Conservation (phyloP, 2,888 invertebrate genomes). For the Scaptomyza caliginosa region DNA sequence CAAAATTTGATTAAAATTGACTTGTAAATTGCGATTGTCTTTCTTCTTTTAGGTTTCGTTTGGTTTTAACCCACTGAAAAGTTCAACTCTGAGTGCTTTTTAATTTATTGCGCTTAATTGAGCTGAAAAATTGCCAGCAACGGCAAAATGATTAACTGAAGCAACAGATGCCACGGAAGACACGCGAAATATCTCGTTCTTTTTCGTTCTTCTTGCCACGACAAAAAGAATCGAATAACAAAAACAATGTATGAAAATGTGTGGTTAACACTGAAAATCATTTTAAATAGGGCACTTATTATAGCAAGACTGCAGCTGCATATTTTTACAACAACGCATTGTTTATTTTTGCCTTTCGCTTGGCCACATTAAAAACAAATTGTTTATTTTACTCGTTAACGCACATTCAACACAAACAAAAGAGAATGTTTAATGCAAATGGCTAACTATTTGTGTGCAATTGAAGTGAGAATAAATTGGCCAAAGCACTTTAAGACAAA, state of each 20-base stretch:
- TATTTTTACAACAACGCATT: slow-evolving; percentile 36
- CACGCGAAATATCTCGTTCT: slow-evolving; percentile 19
- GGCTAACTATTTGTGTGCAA: too few relatives aligned
- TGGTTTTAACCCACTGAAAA: slow-evolving; percentile 2
- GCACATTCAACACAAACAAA: slow-evolving; percentile 10
- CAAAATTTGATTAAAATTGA: slow-evolving; percentile 28
- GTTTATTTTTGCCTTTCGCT: slow-evolving; percentile 50
- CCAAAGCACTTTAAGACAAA: slow-evolving; percentile 24
- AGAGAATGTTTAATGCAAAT: slow-evolving; percentile 3
- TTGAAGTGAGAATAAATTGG: slow-evolving; percentile 35
- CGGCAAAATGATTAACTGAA: slow-evolving; percentile 49
- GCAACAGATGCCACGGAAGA: slow-evolving; percentile 57
- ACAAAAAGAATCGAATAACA: background rate
- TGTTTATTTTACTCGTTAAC: slow-evolving; percentile 54
- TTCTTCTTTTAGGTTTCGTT: background rate
- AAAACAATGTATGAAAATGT: slow-evolving; percentile 63
- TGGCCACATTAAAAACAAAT: slow-evolving; percentile 39
- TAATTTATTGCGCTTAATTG: slow-evolving; percentile 48
- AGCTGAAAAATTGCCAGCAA: slow-evolving; percentile 45
- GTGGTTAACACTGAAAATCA: slow-evolving; percentile 60
- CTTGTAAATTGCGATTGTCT: background rate
- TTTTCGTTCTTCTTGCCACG: slow-evolving; percentile 16
- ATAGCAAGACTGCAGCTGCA: too few relatives aligned
- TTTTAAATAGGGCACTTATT: slow-evolving; percentile 79
- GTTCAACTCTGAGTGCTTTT: slow-evolving; percentile 21